phyloP scores from a whole-genome alignment of 2,113 vertebrate genomes.

The Natator depressus region DNA sequence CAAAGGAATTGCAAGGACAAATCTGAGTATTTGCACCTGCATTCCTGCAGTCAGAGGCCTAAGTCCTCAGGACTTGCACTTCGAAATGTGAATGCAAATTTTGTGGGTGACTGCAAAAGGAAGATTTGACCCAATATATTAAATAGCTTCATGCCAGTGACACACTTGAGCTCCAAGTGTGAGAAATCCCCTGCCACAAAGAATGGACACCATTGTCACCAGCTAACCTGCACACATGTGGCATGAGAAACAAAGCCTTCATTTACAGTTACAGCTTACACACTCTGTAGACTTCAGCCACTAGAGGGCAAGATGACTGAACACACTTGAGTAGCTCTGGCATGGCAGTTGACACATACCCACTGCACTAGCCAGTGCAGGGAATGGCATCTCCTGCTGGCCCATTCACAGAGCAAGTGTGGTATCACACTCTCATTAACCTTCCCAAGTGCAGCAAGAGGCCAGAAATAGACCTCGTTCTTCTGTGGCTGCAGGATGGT shows the following conservation, averaged over 20 bases:
- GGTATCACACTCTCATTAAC: accelerated
- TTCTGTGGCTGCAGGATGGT: neutral
- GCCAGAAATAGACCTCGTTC: neutral
- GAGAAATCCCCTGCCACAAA: no score
- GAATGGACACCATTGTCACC: neutral
- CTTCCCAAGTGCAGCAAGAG: neutral
- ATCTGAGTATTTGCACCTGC: accelerated
- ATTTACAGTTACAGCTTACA: neutral
- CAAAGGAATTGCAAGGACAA: neutral
- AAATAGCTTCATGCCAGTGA: neutral
- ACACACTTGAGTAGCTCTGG: neutral
- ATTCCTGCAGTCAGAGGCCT: neutral
- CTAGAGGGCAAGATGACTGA: neutral
- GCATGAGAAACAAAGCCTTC: neutral
- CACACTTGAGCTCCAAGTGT: neutral
- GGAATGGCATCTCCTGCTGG: accelerated
- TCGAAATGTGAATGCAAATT: neutral
- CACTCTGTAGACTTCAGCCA: neutral
- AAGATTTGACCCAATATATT: neutral
- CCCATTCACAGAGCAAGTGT: neutral
- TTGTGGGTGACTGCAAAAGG: neutral
- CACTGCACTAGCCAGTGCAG: neutral
- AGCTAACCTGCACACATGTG: neutral
- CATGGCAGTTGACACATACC: neutral
- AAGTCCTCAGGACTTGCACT: neutral